Evolutionary conservation across 2,797 vertebrate species (phyloP).

Genomic region (Synanceia verrucosa): DNA sequence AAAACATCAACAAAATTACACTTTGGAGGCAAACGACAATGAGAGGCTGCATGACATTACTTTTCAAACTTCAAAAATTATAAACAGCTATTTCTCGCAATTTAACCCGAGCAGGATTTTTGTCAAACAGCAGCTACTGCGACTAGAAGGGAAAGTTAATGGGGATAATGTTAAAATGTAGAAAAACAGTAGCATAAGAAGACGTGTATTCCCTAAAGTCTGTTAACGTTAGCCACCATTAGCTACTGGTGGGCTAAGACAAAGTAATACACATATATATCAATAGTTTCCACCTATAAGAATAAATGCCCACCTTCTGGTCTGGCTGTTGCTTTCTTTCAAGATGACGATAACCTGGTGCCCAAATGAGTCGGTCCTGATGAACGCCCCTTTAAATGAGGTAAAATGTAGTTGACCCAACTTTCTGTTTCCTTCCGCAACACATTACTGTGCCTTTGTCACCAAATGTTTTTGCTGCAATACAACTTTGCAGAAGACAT

Average conservation of each 20-base stretch:
- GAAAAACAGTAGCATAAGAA: background rate
- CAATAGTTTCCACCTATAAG: background rate
- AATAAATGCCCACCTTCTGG: conserved; percentile 46
- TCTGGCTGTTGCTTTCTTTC: background rate
- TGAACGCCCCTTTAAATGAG: background rate
- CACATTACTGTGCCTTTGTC: background rate
- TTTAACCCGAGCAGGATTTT: background rate
- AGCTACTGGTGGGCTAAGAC: background rate
- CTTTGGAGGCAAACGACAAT: no score
- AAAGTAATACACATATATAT: background rate
- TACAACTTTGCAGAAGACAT: background rate
- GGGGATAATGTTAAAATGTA: background rate
- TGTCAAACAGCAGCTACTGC: no score
- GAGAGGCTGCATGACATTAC: background rate
- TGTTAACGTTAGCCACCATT: background rate
- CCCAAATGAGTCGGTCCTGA: background rate
- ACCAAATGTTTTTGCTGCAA: background rate
- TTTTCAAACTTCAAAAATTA: background rate
- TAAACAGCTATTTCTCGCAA: background rate
- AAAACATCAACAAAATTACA: background rate
- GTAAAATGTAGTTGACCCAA: conserved; percentile 29
- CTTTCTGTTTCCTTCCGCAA: conserved; percentile 15
- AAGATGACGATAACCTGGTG: background rate
- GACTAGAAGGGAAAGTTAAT: background rate
- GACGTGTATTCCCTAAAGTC: background rate